phyloP scores from a whole-genome alignment of 2,113 vertebrate species.

The Grallaria varia region DNA sequence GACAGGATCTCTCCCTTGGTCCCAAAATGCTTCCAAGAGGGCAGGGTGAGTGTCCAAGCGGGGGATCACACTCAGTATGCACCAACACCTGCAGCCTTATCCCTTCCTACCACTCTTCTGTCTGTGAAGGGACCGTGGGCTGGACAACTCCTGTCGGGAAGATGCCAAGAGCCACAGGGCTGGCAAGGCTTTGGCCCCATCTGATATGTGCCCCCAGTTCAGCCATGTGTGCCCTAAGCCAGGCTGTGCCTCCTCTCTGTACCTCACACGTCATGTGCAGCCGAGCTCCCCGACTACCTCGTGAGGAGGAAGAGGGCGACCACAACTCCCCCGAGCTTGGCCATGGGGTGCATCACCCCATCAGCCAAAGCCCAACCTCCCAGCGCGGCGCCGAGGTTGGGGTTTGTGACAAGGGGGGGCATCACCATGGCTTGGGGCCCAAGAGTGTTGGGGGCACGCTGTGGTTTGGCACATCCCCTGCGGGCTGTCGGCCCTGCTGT shows the following conservation, averaged over 20 bases:
- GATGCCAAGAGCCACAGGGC: background rate
- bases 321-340: background rate
- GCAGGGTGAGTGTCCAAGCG: background rate
- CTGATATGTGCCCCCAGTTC: rapidly evolving
- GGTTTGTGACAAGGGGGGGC: background rate
- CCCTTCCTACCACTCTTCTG: background rate
- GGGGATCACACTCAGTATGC: background rate
- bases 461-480: background rate
- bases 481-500: background rate
- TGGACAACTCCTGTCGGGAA: background rate
- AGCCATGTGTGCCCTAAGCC: background rate
- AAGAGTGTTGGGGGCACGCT: background rate
- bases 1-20: background rate
- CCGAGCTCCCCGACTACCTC: background rate
- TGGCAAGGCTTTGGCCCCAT: background rate
- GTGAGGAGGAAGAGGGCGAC: background rate
- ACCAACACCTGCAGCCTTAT: background rate
- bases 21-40: constrained; percentile 1
- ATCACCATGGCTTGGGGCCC: background rate
- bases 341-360: background rate
- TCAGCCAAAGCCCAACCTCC: background rate
- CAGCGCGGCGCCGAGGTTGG: rapidly evolving
- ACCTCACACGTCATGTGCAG: background rate
- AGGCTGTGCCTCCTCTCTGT: background rate
- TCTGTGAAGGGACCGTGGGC: background rate